Conservation (phyloP, 1,140 invertebrate genomes). For the Episyrphus balteatus region DNA sequence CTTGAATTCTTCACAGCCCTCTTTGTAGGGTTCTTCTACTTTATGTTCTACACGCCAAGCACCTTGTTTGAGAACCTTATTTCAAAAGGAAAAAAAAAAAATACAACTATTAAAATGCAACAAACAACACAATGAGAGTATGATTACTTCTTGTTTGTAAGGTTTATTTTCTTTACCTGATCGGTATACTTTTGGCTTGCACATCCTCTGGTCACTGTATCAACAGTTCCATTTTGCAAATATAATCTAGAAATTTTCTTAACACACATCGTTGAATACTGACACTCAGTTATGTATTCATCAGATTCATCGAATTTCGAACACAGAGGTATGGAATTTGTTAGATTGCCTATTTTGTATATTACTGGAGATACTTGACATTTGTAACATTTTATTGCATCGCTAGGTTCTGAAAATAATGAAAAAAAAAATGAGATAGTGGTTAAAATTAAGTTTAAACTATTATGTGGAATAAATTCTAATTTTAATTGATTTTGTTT, state of each 20-base stretch:
- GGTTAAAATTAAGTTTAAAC: too few species aligned
- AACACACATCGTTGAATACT: conserved; percentile 68
- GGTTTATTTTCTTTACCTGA: conserved; percentile 26
- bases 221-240: conserved; percentile 49
- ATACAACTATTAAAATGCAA: not conserved
- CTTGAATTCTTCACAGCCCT: conserved; percentile 51
- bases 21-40: conserved; percentile 51
- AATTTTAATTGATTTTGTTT: too few species aligned
- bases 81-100: too few species aligned
- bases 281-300: conserved; percentile 58
- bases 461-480: too few species aligned
- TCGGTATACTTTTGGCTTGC: conserved; percentile 55
- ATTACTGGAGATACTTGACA: conserved; percentile 48
- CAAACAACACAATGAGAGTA: not conserved
- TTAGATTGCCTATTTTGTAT: conserved; percentile 18
- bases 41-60: conserved; percentile 48
- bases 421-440: too few species aligned
- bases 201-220: conserved; percentile 55
- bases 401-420: conserved; percentile 3
- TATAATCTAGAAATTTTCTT: conserved; percentile 54
- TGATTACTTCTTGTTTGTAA: not conserved
- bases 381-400: conserved; percentile 49
- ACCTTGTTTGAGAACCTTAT: conserved; percentile 41
- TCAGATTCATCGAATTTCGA: conserved; percentile 57
- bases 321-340: conserved; percentile 47